A percentile compares a stretch with the other conserved stretches of the same genome.
These are phyloP conservation scores for Aspidiotus destructor DNA, from an alignment of 2,888 invertebrate species.

Conservation along the genomic window DNA sequence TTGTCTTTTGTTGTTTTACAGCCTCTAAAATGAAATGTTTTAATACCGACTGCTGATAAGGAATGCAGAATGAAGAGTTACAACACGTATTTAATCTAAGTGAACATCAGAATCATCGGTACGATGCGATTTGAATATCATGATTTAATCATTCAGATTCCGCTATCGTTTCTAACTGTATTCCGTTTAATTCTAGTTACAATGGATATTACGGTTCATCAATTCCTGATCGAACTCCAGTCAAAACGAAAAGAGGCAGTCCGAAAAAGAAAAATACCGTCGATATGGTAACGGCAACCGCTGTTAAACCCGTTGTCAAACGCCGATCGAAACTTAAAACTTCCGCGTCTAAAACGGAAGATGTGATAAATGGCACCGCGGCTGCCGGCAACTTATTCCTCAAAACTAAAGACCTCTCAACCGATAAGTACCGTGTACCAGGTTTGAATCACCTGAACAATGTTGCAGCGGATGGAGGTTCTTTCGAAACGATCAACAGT, in stretches of 20 bases:
- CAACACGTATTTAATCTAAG: conserved; percentile 32
- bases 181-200: conserved; percentile 3
- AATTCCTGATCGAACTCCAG: conserved; percentile 8
- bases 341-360: conserved; percentile 6
- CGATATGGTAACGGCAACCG: conserved; percentile 23
- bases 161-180: background rate
- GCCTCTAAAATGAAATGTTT: conserved; percentile 16
- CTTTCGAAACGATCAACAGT: conserved; percentile 20
- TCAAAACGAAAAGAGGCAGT: conserved; percentile 15
- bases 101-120: conserved; percentile 29
- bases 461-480: conserved; percentile 5
- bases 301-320: conserved; percentile 6
- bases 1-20: conserved; percentile 5
- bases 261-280: conserved; percentile 23
- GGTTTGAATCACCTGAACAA: conserved; percentile 15
- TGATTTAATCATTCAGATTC: background rate
- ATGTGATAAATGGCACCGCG: conserved; percentile 18
- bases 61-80: conserved; percentile 32
- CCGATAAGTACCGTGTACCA: conserved; percentile 16
- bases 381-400: conserved; percentile 10
- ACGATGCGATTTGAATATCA: background rate
- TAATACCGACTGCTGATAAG: conserved; percentile 29
- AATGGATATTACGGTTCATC: conserved; percentile 22
- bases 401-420: conserved; percentile 12
- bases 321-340: conserved; percentile 11